These are phyloP conservation scores for Lamprologus callipterus DNA, from an alignment of 2,113 vertebrate species.

Conservation along the genomic window DNA sequence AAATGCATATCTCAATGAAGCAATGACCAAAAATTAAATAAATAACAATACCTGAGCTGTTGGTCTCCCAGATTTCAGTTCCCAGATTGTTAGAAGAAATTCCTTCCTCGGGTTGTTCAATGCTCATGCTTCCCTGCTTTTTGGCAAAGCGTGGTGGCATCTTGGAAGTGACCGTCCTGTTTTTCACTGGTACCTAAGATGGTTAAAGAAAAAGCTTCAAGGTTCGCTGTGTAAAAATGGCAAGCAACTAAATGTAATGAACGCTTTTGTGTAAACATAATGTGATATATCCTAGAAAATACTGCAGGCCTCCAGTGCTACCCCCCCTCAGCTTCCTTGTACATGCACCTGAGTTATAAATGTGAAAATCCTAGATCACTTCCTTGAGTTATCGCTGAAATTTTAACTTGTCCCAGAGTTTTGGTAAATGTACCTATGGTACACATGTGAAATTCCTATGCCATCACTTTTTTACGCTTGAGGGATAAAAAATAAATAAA, in stretches of 20 bases:
- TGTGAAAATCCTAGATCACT: not conserved
- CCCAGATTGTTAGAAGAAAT: conserved; percentile 85
- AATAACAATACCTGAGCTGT: conserved; percentile 77
- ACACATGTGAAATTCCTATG: not conserved
- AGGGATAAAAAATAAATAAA: not conserved
- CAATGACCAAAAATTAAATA: not conserved
- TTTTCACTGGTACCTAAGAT: conserved; percentile 80
- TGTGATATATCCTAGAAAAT: not conserved
- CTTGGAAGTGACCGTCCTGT: conserved; percentile 82
- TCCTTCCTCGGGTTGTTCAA: conserved; percentile 82
- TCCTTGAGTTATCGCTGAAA: not conserved
- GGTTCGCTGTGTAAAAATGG: not conserved
- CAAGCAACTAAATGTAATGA: not conserved
- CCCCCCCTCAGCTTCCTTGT: not conserved
- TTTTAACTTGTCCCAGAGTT: not conserved
- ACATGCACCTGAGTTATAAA: not conserved
- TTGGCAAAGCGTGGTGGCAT: conserved; percentile 98
- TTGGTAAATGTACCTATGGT: not conserved
- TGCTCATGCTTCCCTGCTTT: conserved; percentile 83
- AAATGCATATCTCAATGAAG: not conserved
- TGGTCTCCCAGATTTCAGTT: conserved; percentile 97
- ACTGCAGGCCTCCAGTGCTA: not conserved
- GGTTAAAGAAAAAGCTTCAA: not conserved
- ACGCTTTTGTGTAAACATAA: not conserved
- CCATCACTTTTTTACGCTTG: not conserved